Conservation (phyloP, 2,113 vertebrate genomes). For the Condylura cristata region DNA sequence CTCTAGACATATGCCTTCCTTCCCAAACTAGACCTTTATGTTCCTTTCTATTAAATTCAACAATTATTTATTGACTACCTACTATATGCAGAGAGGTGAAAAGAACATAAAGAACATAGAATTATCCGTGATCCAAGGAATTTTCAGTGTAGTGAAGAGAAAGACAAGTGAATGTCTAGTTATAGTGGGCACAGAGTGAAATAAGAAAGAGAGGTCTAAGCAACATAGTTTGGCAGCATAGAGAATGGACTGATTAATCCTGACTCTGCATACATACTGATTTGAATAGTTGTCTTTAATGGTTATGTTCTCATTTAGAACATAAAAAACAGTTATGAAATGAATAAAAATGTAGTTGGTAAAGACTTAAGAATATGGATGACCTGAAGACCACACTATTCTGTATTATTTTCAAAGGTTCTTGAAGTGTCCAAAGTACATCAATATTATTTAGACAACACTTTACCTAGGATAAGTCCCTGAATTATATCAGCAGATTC, state of each 20-base stretch:
- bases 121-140: background rate
- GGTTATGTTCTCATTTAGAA: background rate
- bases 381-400: background rate
- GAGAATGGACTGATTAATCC: background rate
- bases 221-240: background rate
- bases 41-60: background rate
- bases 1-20: background rate
- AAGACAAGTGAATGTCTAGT: background rate
- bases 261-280: background rate
- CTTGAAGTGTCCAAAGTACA: background rate
- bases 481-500: slow-evolving; percentile 44
- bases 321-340: background rate
- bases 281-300: background rate
- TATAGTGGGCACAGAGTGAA: background rate
- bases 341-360: background rate
- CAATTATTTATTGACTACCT: background rate
- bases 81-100: background rate
- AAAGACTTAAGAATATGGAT: background rate
- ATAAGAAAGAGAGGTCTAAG: background rate
- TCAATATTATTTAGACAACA: background rate
- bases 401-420: slow-evolving; percentile 50
- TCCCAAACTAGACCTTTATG: background rate
- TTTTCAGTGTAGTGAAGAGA: background rate
- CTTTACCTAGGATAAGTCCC: background rate
- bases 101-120: background rate